These are phyloP conservation scores for Papilio gigon DNA, from an alignment of 2,888 invertebrate genomes.

Conservation along the genomic window DNA sequence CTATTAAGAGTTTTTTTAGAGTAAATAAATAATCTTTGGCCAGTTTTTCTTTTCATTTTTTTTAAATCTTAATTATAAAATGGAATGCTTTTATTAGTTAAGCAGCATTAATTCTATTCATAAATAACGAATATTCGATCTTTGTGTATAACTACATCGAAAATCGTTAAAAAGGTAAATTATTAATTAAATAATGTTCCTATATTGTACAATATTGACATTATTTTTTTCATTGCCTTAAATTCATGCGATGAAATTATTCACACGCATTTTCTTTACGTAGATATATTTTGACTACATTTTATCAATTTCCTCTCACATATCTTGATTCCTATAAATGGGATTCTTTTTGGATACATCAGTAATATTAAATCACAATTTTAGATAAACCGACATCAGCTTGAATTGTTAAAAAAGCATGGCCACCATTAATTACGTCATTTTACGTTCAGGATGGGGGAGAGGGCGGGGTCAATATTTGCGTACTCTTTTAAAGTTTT, in stretches of 20 bases:
- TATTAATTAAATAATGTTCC: slow-evolving; percentile 14
- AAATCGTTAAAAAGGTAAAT: slow-evolving; percentile 27
- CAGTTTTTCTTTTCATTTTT: not conserved
- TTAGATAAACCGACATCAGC: not conserved
- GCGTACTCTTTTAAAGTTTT: too few species aligned
- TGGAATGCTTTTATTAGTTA: slow-evolving; percentile 22
- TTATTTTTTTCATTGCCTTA: slow-evolving; percentile 4
- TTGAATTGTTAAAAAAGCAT: not conserved
- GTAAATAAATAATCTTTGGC: slow-evolving; percentile 38
- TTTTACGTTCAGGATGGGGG: not conserved
- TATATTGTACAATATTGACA: not conserved
- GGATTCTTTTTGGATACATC: not conserved
- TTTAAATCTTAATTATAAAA: not conserved
- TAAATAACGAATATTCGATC: slow-evolving; percentile 20
- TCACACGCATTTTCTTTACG: not conserved
- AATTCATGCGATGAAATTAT: slow-evolving; percentile 7
- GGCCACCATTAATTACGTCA: slow-evolving; percentile 26
- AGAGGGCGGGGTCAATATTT: not conserved
- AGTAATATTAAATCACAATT: not conserved
- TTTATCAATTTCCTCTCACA: not conserved
- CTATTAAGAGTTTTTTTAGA: slow-evolving; percentile 43
- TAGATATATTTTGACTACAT: not conserved
- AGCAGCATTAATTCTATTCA: slow-evolving; percentile 9
- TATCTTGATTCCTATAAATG: not conserved
- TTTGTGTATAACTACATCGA: slow-evolving; percentile 23